A percentile compares a stretch with the other conserved stretches of the same genome.
phyloP scores from a whole-genome alignment of 2,888 invertebrate species.

The Polyommatus iphigenia region DNA sequence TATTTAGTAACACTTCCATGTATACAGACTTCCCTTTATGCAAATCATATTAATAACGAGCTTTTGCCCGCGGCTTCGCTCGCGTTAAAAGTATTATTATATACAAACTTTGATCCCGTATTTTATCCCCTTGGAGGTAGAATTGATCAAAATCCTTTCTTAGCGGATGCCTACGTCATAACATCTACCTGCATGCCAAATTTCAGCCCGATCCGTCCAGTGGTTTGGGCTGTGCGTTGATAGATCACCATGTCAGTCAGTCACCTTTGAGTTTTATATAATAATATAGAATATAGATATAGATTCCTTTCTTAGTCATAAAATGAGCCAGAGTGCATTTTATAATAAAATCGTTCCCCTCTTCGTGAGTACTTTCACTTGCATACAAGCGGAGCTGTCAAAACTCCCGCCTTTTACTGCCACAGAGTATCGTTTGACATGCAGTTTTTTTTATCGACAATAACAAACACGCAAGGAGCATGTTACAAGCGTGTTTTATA shows the following conservation, averaged over 20 bases:
- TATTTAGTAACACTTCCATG: not conserved
- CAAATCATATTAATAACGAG: not conserved
- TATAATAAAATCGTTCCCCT: constrained; percentile 10
- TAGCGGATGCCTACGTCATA: too few relatives aligned
- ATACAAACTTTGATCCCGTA: too few relatives aligned
- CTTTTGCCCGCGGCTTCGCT: too few relatives aligned
- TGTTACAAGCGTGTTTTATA: not conserved
- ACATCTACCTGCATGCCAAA: too few relatives aligned
- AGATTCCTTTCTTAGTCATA: constrained; percentile 2
- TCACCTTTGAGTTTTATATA: too few relatives aligned
- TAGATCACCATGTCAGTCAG: too few relatives aligned
- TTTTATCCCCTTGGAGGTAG: too few relatives aligned
- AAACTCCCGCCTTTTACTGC: constrained; percentile 28
- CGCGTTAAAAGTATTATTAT: too few relatives aligned
- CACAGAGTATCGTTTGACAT: not conserved
- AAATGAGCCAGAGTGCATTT: not conserved
- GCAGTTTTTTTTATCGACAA: not conserved
- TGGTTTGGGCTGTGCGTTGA: too few relatives aligned
- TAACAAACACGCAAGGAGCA: not conserved
- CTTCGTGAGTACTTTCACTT: constrained; percentile 33
- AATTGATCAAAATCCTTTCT: too few relatives aligned
- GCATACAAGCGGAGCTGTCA: constrained; percentile 35
- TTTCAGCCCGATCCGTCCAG: too few relatives aligned
- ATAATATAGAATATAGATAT: too few relatives aligned
- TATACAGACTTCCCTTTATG: constrained; percentile 1